These are phyloP conservation scores for Seira musarum DNA, from an alignment of 2,888 invertebrate genomes.

Conservation along the genomic window DNA sequence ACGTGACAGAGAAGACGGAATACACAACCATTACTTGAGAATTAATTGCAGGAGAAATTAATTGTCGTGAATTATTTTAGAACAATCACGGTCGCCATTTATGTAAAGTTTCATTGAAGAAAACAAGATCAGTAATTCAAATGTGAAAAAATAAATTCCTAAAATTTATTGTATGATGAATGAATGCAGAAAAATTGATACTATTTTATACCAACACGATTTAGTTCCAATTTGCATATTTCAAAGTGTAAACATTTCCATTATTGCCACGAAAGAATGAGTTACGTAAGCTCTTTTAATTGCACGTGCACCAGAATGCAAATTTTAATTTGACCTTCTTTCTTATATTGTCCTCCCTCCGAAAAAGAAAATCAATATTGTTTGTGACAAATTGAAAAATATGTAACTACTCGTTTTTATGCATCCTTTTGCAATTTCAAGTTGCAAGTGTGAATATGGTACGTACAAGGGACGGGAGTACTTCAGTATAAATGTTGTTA, in stretches of 20 bases:
- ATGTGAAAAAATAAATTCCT: neutral
- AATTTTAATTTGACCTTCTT: slow-evolving; percentile 37
- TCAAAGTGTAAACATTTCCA: slow-evolving; percentile 37
- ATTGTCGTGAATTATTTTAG: slow-evolving; percentile 49
- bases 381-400: slow-evolving; percentile 45
- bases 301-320: slow-evolving; percentile 36
- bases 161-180: neutral
- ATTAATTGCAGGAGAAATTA: slow-evolving; percentile 31
- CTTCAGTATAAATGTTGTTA: neutral
- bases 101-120: neutral
- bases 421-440: neutral
- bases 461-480: too few species aligned
- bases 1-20: neutral
- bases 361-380: slow-evolving; percentile 33
- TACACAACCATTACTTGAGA: too few species aligned
- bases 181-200: slow-evolving; percentile 36
- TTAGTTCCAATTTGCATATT: slow-evolving; percentile 37
- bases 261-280: slow-evolving; percentile 20
- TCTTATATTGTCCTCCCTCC: slow-evolving; percentile 13
- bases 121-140: neutral
- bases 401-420: neutral
- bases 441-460: neutral
- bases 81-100: slow-evolving; percentile 49
- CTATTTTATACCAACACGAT: slow-evolving; percentile 38
- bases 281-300: neutral